These are phyloP conservation scores for Onchidella celtica DNA, from an alignment of 2,888 invertebrate species.

Conservation along the genomic window DNA sequence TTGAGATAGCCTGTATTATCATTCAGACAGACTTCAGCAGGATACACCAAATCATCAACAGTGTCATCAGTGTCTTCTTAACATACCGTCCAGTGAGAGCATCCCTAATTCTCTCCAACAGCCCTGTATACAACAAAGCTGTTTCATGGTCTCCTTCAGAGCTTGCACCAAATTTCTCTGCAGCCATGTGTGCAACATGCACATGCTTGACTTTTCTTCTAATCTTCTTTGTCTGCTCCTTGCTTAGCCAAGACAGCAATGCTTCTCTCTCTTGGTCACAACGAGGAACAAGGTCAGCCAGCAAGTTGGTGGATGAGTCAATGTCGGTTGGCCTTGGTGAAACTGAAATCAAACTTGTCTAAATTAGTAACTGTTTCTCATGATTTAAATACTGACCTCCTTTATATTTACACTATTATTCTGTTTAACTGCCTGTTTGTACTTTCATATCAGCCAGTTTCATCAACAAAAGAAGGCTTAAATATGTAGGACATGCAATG, in stretches of 20 bases:
- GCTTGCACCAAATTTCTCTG: constrained; percentile 64
- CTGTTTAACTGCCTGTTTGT: too few species aligned
- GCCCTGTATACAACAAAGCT: constrained; percentile 66
- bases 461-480: too few species aligned
- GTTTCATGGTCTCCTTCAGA: constrained; percentile 70
- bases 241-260: constrained; percentile 68
- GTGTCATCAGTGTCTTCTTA: not conserved
- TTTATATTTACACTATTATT: too few species aligned
- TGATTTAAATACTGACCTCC: too few species aligned
- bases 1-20: not conserved
- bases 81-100: not conserved
- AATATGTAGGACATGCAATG: too few species aligned
- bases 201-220: constrained; percentile 3
- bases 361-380: too few species aligned
- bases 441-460: too few species aligned
- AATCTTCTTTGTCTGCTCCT: constrained; percentile 56
- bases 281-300: constrained; percentile 71
- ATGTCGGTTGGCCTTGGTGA: not conserved
- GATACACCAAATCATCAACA: not conserved
- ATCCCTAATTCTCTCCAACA: constrained; percentile 69
- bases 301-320: constrained; percentile 58
- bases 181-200: constrained; percentile 61
- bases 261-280: constrained; percentile 71
- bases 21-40: not conserved
- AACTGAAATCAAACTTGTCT: too few species aligned